phyloP scores from a whole-genome alignment of 2,113 vertebrate species.

The Aphyosemion australe region DNA sequence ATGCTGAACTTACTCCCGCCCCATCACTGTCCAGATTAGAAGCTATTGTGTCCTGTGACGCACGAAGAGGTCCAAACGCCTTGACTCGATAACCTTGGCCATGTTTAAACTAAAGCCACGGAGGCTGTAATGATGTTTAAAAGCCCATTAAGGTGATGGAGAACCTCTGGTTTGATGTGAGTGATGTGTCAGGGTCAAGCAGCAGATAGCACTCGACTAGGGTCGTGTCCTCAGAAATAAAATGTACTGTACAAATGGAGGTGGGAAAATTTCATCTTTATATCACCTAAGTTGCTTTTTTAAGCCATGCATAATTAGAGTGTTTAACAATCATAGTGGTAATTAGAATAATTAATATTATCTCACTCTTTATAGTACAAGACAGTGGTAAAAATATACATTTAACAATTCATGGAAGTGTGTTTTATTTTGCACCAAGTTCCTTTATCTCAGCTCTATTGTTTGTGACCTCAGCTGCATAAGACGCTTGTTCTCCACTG shows the following conservation, averaged over 20 bases:
- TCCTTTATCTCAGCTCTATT: constrained; percentile 42
- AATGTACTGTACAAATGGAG: background rate
- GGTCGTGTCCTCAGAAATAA: constrained; percentile 11
- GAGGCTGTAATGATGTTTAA: constrained; percentile 57
- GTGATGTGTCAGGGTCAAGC: constrained; percentile 35
- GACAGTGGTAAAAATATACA: background rate
- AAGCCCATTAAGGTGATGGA: constrained; percentile 67
- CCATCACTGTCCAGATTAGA: constrained; percentile 23
- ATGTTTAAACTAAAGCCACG: constrained; percentile 55
- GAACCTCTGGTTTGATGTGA: constrained; percentile 26
- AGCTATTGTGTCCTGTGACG: constrained; percentile 34
- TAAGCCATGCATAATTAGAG: background rate
- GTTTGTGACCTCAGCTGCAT: constrained; percentile 48
- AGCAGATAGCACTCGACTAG: constrained; percentile 17
- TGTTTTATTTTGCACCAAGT: constrained; percentile 12
- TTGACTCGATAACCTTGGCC: constrained; percentile 61
- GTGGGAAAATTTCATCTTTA: background rate
- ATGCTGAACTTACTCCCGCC: constrained; percentile 10
- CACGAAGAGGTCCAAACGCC: constrained; percentile 6
- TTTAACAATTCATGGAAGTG: constrained; percentile 24
- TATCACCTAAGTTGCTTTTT: background rate
- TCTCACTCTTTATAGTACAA: background rate
- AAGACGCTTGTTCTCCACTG: constrained; percentile 44
- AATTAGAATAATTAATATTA: constrained; percentile 1
- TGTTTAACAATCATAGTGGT: background rate